Evolutionary conservation across 2,888 invertebrate genomes (phyloP).

Genomic region (Trilocha varians): DNA sequence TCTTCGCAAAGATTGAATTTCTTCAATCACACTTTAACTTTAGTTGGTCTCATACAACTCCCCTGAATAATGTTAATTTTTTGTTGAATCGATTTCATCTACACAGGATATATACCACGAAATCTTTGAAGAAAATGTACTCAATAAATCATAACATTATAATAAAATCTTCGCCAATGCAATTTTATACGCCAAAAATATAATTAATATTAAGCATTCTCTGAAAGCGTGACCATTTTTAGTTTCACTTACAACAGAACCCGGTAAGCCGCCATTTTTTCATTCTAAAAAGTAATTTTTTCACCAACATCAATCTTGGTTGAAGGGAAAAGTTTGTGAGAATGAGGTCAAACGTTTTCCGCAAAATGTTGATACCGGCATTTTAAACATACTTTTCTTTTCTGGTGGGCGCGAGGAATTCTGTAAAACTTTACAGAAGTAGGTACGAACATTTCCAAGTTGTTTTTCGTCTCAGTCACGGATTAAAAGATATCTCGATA

Average conservation of each 20-base stretch:
- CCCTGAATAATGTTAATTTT: too few relatives aligned
- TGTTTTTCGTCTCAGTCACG: not conserved
- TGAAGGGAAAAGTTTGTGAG: constrained; percentile 46
- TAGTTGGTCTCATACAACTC: too few relatives aligned
- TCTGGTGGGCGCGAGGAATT: constrained; percentile 34
- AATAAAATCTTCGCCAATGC: too few relatives aligned
- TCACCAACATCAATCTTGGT: constrained; percentile 58
- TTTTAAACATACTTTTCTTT: constrained; percentile 47
- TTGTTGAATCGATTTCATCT: too few relatives aligned
- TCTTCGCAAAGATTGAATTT: too few relatives aligned
- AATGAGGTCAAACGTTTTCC: constrained; percentile 54
- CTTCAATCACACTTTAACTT: too few relatives aligned
- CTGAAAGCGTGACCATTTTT: not conserved
- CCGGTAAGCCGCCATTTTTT: constrained; percentile 18
- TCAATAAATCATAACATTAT: too few relatives aligned
- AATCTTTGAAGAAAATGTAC: too few relatives aligned
- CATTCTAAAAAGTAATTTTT: constrained; percentile 33
- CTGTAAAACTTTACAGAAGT: constrained; percentile 27
- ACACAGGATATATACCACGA: too few relatives aligned
- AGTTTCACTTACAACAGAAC: constrained; percentile 4
- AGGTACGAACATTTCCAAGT: not conserved
- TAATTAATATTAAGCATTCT: not conserved
- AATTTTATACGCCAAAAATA: constrained; percentile 8
- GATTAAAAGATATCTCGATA: not conserved
- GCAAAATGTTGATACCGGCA: constrained; percentile 42